Conservation (phyloP, 2,113 vertebrate species). For the Lepisosteus oculatus region DNA sequence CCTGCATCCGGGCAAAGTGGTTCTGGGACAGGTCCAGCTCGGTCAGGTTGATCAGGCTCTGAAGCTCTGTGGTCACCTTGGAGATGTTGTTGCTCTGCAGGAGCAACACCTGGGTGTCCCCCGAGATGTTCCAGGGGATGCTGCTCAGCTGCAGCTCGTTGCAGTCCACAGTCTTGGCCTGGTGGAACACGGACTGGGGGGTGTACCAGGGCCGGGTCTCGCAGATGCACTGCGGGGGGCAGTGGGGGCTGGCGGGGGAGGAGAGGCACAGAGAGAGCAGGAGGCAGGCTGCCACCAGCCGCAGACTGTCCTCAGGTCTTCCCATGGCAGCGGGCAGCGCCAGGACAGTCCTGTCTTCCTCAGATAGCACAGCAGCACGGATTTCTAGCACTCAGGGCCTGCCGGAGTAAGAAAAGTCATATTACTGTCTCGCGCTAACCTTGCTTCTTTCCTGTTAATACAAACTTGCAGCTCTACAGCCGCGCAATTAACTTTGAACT, state of each 20-base stretch:
- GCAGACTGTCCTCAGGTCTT: constrained; percentile 25
- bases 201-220: constrained; percentile 80
- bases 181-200: constrained; percentile 72
- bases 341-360: neutral
- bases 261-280: constrained; percentile 15
- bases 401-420: too few species aligned
- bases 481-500: too few species aligned
- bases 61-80: constrained; percentile 57
- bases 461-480: too few species aligned
- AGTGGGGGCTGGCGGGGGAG: constrained; percentile 35
- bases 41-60: constrained; percentile 66
- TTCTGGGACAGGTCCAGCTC: constrained; percentile 79
- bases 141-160: constrained; percentile 69
- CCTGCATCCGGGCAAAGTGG: constrained; percentile 65
- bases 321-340: constrained; percentile 28
- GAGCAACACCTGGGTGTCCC: constrained; percentile 71
- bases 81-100: constrained; percentile 80
- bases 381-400: too few species aligned
- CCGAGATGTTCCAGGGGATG: constrained; percentile 58
- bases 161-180: constrained; percentile 74
- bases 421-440: too few species aligned
- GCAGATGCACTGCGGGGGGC: constrained; percentile 74
- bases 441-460: too few species aligned
- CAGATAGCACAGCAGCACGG: neutral
- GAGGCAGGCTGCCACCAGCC: constrained; percentile 27